phyloP scores from a whole-genome alignment of 2,797 vertebrate genomes.

The Valencia hispanica region DNA sequence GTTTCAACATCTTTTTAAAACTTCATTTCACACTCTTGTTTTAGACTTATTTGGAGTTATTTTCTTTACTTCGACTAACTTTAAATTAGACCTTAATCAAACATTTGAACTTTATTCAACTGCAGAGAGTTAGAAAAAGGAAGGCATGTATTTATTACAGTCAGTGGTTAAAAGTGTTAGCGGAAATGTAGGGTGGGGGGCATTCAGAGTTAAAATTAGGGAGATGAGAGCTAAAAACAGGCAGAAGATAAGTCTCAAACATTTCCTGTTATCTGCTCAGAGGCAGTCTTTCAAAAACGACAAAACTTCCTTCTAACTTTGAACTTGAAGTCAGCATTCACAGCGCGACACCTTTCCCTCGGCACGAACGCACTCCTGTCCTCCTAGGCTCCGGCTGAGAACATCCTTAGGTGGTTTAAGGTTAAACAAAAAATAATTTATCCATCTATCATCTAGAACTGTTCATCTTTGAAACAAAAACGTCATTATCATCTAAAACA shows the following conservation, averaged over 20 bases:
- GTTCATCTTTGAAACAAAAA: too few species aligned
- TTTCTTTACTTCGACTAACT: background rate
- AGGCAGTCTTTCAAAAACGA: background rate
- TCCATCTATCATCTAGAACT: too few species aligned
- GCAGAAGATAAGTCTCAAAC: background rate
- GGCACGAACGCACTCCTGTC: background rate
- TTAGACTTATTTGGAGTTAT: background rate
- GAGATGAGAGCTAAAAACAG: background rate
- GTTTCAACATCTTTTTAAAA: too few species aligned
- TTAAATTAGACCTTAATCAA: too few species aligned
- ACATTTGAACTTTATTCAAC: too few species aligned
- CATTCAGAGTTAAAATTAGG: too few species aligned
- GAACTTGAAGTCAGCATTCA: background rate
- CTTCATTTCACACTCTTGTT: background rate
- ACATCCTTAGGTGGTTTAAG: background rate
- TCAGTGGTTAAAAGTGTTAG: background rate
- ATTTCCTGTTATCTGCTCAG: background rate
- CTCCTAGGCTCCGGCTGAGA: background rate
- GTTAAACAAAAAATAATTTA: too few species aligned
- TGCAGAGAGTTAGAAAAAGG: background rate
- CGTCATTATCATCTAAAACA: too few species aligned
- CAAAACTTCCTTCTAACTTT: background rate
- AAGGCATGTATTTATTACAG: too few species aligned
- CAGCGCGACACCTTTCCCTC: too few species aligned
- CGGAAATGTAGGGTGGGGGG: background rate